These are phyloP conservation scores for Sminthurides aquaticus DNA, from an alignment of 2,888 invertebrate species.

Conservation along the genomic window DNA sequence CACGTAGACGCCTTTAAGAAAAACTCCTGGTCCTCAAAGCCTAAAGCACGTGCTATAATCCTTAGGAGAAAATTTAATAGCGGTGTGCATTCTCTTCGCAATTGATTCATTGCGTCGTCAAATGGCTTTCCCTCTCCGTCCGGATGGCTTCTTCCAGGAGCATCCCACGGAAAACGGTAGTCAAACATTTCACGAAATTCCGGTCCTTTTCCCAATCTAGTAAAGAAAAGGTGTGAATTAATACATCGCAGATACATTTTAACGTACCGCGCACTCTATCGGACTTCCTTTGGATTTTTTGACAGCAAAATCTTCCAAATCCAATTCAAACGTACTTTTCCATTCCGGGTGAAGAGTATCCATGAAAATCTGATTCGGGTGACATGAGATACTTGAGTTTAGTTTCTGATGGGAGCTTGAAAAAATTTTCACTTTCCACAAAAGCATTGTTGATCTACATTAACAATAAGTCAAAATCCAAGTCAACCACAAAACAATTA, in stretches of 20 bases:
- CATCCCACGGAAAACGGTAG: constrained; percentile 45
- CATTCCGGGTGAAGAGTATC: constrained; percentile 33
- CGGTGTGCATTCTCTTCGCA: constrained; percentile 61
- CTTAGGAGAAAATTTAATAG: constrained; percentile 59
- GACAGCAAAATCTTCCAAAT: too few species aligned
- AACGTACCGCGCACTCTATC: too few species aligned
- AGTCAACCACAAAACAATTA: neutral
- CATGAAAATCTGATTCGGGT: constrained; percentile 22
- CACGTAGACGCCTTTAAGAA: too few species aligned
- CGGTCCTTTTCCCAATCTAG: constrained; percentile 7
- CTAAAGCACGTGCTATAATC: constrained; percentile 30
- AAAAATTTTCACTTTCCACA: constrained; percentile 31
- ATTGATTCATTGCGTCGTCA: too few species aligned
- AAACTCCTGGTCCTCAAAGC: constrained; percentile 30
- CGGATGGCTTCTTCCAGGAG: too few species aligned
- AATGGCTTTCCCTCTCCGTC: too few species aligned
- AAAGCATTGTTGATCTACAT: constrained; percentile 36
- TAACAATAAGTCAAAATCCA: neutral
- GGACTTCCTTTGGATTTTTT: too few species aligned
- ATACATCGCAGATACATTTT: too few species aligned
- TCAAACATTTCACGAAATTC: constrained; percentile 24
- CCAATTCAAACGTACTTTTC: constrained; percentile 30
- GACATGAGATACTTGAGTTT: constrained; percentile 33
- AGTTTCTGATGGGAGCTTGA: constrained; percentile 26
- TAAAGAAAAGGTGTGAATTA: neutral